A percentile compares a stretch with the other conserved stretches of the same genome.
Evolutionary conservation across 1,140 invertebrate genomes (phyloP).

Genomic region (Apocrypta bakeri): DNA sequence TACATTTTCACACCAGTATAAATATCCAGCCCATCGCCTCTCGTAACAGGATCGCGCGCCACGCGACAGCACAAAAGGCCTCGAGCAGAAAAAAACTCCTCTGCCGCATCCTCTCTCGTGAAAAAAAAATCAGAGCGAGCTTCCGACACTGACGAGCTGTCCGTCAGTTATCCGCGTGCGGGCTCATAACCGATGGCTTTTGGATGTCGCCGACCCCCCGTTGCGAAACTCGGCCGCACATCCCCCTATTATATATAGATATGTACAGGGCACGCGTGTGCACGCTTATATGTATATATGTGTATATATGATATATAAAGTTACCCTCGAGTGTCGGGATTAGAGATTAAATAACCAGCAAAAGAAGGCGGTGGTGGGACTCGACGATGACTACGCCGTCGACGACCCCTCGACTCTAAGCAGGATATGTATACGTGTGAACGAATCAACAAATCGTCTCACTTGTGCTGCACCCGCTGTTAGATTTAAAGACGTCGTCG

Average conservation of each 20-base stretch:
- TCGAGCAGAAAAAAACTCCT: not conserved
- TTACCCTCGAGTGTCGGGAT: constrained; percentile 68
- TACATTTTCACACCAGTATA: not conserved
- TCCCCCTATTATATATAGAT: not conserved
- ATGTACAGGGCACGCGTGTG: not conserved
- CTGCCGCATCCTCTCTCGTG: not conserved
- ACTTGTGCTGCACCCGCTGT: constrained; percentile 38
- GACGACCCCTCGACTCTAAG: not conserved
- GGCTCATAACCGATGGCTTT: constrained; percentile 29
- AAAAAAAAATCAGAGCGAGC: not conserved
- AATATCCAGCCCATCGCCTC: not conserved
- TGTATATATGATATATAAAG: constrained; percentile 45
- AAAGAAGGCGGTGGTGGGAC: not conserved
- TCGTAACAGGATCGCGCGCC: not conserved
- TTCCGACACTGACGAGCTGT: constrained; percentile 15
- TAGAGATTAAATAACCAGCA: constrained; percentile 70
- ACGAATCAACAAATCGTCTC: constrained; percentile 49
- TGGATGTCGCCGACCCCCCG: constrained; percentile 24
- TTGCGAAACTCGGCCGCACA: constrained; percentile 25
- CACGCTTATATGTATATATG: not conserved
- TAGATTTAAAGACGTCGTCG: constrained; percentile 39
- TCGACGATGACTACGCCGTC: not conserved
- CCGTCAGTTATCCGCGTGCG: not conserved
- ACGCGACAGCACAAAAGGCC: not conserved
- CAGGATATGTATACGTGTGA: constrained; percentile 40